Percentiles rank a stretch among this genome's conserved stretches.
phyloP scores from a whole-genome alignment of 1,140 invertebrate species.

The Lordiphosa collinella region DNA sequence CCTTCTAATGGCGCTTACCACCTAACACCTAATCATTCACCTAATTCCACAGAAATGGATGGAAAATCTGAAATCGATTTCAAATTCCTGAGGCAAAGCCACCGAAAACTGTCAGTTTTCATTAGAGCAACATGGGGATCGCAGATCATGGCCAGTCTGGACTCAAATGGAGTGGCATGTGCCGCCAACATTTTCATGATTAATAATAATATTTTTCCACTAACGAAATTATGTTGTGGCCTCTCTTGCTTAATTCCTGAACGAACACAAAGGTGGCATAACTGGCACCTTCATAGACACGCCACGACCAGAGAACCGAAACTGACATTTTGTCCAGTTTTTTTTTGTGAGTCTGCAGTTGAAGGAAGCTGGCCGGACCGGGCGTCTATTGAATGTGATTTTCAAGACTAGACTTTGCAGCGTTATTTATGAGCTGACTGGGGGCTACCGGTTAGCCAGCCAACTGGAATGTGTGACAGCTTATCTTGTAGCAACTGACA shows the following conservation, averaged over 20 bases:
- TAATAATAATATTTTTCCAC: constrained; percentile 62
- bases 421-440: constrained; percentile 44
- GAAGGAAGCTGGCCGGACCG: constrained; percentile 11
- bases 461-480: constrained; percentile 73
- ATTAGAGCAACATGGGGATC: constrained; percentile 51
- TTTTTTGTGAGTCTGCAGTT: not conserved
- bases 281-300: constrained; percentile 68
- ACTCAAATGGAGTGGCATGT: constrained; percentile 68
- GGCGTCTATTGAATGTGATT: constrained; percentile 77
- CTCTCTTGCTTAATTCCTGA: constrained; percentile 30
- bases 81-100: constrained; percentile 10
- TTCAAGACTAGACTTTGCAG: constrained; percentile 59
- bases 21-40: not conserved
- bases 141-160: constrained; percentile 3
- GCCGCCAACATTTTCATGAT: constrained; percentile 73
- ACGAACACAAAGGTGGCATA: constrained; percentile 66
- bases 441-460: constrained; percentile 35
- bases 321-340: constrained; percentile 64
- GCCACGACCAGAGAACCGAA: constrained; percentile 31
- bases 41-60: constrained; percentile 12
- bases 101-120: constrained; percentile 66
- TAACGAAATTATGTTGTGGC: constrained; percentile 32
- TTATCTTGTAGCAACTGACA: constrained; percentile 77
- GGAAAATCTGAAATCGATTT: constrained; percentile 23
- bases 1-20: constrained; percentile 16